phyloP scores from a whole-genome alignment of 2,797 vertebrate genomes.

The Caiman crocodilus region DNA sequence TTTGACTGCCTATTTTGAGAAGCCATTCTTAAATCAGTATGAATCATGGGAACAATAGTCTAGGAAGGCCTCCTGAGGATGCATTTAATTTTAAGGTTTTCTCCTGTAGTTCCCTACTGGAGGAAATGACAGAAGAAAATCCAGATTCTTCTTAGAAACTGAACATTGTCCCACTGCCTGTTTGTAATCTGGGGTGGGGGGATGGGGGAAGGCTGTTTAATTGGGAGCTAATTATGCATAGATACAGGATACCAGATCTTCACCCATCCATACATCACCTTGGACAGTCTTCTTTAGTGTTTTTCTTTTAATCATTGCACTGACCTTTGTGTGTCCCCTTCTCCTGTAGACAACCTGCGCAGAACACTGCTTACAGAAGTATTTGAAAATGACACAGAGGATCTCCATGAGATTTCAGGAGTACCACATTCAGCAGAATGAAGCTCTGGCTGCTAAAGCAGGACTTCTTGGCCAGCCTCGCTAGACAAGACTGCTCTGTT shows the following conservation, averaged over 20 bases:
- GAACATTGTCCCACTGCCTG: too few relatives aligned
- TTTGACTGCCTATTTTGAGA: background rate
- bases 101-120: background rate
- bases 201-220: background rate
- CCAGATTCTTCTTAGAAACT: background rate
- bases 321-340: slow-evolving; percentile 32
- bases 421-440: slow-evolving; percentile 99
- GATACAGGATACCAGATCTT: background rate
- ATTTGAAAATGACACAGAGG: slow-evolving; percentile 98
- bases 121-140: background rate
- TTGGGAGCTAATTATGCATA: background rate
- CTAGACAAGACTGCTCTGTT: slow-evolving; percentile 68
- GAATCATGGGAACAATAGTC: background rate
- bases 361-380: slow-evolving; percentile 96
- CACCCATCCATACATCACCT: background rate
- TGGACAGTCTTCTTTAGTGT: background rate
- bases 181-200: too few relatives aligned
- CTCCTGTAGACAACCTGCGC: slow-evolving; percentile 90
- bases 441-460: slow-evolving; percentile 96
- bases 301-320: background rate
- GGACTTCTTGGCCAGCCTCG: slow-evolving; percentile 91
- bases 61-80: background rate
- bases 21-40: background rate
- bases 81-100: background rate
- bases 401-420: slow-evolving; percentile 99